Evolutionary conservation across 2,888 invertebrate genomes (phyloP).

Genomic region (Ceriagrion tenellum): DNA sequence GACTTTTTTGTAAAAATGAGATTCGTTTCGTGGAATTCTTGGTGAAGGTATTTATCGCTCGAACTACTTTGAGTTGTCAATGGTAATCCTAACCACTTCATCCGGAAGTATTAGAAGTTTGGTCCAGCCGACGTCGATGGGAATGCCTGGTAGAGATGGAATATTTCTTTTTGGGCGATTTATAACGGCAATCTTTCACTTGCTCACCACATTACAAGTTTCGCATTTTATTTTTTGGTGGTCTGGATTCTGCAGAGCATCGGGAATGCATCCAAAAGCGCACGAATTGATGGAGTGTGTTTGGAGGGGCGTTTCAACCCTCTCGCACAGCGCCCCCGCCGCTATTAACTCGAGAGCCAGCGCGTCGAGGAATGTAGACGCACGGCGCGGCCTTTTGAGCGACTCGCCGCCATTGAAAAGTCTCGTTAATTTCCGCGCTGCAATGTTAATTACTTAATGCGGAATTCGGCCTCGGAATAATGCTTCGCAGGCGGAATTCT

Average conservation of each 20-base stretch:
- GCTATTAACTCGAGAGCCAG: background rate
- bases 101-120: too few relatives aligned
- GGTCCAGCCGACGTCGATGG: too few relatives aligned
- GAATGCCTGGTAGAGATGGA: too few relatives aligned
- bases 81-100: too few relatives aligned
- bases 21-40: too few relatives aligned
- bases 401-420: background rate
- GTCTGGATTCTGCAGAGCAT: background rate
- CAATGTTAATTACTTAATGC: constrained; percentile 11
- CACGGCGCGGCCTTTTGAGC: background rate
- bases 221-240: background rate
- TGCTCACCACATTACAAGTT: too few relatives aligned
- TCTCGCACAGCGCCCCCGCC: background rate
- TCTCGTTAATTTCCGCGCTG: background rate
- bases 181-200: too few relatives aligned
- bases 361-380: background rate
- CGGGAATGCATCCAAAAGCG: background rate
- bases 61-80: too few relatives aligned
- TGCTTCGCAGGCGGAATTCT: background rate
- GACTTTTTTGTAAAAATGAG: too few relatives aligned
- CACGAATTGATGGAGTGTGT: background rate
- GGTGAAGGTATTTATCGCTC: too few relatives aligned
- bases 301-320: background rate
- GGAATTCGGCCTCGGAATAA: background rate
- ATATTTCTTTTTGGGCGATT: too few relatives aligned